phyloP scores from a whole-genome alignment of 2,797 vertebrate genomes.

The Tympanoctomys barrerae region DNA sequence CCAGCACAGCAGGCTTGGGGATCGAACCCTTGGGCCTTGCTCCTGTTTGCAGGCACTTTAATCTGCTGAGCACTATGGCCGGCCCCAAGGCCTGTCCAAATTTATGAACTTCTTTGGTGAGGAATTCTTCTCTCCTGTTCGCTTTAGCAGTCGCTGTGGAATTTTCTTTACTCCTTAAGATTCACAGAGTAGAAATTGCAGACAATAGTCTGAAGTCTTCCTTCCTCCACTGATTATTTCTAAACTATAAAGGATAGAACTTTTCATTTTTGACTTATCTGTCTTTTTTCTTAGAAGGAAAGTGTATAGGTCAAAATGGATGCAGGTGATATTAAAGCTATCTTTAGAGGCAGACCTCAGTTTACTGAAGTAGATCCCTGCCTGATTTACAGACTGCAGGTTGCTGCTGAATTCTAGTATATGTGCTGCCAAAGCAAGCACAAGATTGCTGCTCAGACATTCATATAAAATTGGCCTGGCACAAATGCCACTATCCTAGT shows the following conservation, averaged over 20 bases:
- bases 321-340: constrained; percentile 40
- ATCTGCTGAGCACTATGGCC: too few relatives aligned
- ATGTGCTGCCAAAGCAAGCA: background rate
- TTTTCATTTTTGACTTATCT: constrained; percentile 53
- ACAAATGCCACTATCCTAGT: constrained; percentile 13
- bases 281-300: constrained; percentile 41
- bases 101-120: background rate
- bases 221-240: constrained; percentile 43
- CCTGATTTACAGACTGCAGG: constrained; percentile 36
- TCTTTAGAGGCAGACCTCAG: constrained; percentile 10
- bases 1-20: too few relatives aligned
- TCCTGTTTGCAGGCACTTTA: too few relatives aligned
- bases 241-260: constrained; percentile 19
- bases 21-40: too few relatives aligned
- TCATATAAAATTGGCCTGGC: constrained; percentile 20
- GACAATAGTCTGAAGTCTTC: constrained; percentile 12
- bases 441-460: background rate
- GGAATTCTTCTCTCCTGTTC: background rate
- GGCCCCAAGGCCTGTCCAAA: background rate
- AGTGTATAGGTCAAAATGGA: constrained; percentile 56
- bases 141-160: background rate
- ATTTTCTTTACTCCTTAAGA: constrained; percentile 28
- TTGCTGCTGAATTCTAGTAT: background rate
- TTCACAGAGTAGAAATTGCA: constrained; percentile 29
- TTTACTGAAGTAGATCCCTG: constrained; percentile 30